Evolutionary conservation across 2,113 vertebrate species (phyloP).

Genomic region (Eubucco bourcierii): DNA sequence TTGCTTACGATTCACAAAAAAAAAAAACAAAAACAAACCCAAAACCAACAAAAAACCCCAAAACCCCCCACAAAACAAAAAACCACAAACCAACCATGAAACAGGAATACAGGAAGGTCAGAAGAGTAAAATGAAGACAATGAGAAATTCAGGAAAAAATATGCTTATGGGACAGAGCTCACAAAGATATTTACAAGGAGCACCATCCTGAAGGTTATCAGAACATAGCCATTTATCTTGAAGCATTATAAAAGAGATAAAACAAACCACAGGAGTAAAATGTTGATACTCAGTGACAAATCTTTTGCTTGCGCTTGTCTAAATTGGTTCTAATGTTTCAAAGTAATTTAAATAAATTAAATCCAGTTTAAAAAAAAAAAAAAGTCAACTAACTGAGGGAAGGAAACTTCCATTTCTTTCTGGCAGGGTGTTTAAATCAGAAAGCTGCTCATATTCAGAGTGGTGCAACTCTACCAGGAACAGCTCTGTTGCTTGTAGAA

Average conservation of each 20-base stretch:
- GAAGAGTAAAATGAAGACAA: background rate
- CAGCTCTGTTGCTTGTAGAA: background rate
- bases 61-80: background rate
- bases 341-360: background rate
- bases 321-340: background rate
- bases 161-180: background rate
- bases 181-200: background rate
- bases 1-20: background rate
- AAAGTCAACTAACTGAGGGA: background rate
- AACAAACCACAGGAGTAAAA: background rate
- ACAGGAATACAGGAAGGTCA: background rate
- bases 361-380: background rate
- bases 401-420: background rate
- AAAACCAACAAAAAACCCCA: background rate
- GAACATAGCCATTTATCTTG: background rate
- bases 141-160: background rate
- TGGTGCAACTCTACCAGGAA: background rate
- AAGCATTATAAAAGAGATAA: background rate
- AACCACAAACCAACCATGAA: background rate
- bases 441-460: background rate
- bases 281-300: background rate
- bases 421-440: background rate
- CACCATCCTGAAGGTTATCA: background rate
- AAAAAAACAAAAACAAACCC: background rate
- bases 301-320: background rate